These are phyloP conservation scores for Laticauda laticaudata DNA, from an alignment of 2,113 vertebrate genomes.

Conservation along the genomic window DNA sequence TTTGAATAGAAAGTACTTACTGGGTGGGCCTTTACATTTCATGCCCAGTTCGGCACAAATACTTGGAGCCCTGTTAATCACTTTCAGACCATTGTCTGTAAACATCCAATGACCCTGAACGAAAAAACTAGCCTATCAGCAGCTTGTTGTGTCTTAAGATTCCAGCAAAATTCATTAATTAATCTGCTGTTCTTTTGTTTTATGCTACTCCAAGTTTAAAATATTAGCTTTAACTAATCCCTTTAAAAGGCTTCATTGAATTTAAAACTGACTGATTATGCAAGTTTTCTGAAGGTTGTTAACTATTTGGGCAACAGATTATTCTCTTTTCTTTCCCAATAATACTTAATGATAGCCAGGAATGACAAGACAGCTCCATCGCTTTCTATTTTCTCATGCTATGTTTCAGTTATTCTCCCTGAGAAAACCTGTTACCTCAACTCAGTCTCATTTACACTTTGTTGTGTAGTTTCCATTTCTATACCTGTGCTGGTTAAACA, in stretches of 20 bases:
- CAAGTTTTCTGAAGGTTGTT: slow-evolving; percentile 47
- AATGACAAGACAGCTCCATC: background rate
- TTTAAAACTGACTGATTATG: slow-evolving; percentile 61
- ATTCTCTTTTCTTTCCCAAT: background rate
- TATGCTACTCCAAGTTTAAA: slow-evolving; percentile 57
- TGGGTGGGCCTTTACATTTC: slow-evolving; percentile 52
- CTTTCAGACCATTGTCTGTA: slow-evolving; percentile 51
- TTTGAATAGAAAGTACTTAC: slow-evolving; percentile 28
- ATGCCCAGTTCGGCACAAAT: slow-evolving; percentile 64
- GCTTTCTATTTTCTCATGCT: background rate
- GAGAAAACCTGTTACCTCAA: background rate
- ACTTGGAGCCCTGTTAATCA: slow-evolving; percentile 55
- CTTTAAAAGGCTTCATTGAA: slow-evolving; percentile 64
- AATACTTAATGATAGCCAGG: background rate
- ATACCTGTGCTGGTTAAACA: background rate
- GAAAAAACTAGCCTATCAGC: slow-evolving; percentile 37
- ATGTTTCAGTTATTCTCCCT: background rate
- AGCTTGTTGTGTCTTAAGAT: slow-evolving; percentile 39
- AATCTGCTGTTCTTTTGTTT: slow-evolving; percentile 57
- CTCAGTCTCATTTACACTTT: background rate
- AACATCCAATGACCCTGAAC: slow-evolving; percentile 55
- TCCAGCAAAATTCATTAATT: slow-evolving; percentile 62
- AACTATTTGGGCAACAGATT: slow-evolving; percentile 52
- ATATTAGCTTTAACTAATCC: slow-evolving; percentile 65
- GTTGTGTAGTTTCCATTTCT: background rate